phyloP scores from a whole-genome alignment of 2,888 invertebrate species.

The Athalia circularis region DNA sequence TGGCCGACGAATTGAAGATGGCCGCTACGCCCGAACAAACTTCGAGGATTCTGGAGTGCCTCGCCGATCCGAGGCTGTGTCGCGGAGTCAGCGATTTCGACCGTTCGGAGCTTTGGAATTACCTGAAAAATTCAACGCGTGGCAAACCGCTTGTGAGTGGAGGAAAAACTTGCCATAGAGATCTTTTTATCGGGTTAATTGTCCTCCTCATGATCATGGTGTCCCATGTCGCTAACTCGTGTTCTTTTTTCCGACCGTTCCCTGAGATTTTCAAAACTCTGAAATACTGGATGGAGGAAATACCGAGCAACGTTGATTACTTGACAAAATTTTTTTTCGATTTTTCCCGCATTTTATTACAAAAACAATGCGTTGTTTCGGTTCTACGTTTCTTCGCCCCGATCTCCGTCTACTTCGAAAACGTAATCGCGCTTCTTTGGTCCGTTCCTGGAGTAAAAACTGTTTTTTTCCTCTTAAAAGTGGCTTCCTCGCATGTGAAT shows the following conservation, averaged over 20 bases:
- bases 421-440: neutral
- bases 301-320: constrained; percentile 26
- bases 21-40: constrained; percentile 35
- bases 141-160: neutral
- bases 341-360: constrained; percentile 2
- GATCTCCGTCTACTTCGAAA: constrained; percentile 1
- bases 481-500: neutral
- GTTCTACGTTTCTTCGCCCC: neutral
- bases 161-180: constrained; percentile 37
- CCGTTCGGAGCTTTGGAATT: constrained; percentile 50
- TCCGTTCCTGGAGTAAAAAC: constrained; percentile 13
- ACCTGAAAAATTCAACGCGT: constrained; percentile 34
- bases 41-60: constrained; percentile 31
- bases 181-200: constrained; percentile 52
- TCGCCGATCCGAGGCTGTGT: constrained; percentile 8
- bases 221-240: constrained; percentile 46
- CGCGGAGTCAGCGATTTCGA: constrained; percentile 48
- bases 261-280: constrained; percentile 1
- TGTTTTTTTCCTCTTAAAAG: neutral
- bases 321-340: neutral
- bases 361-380: constrained; percentile 22
- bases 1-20: constrained; percentile 54
- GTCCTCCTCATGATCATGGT: constrained; percentile 49
- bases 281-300: constrained; percentile 35
- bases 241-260: constrained; percentile 9